Conservation (phyloP, 2,888 invertebrate genomes). For the Polydrusus pterygomalis region DNA sequence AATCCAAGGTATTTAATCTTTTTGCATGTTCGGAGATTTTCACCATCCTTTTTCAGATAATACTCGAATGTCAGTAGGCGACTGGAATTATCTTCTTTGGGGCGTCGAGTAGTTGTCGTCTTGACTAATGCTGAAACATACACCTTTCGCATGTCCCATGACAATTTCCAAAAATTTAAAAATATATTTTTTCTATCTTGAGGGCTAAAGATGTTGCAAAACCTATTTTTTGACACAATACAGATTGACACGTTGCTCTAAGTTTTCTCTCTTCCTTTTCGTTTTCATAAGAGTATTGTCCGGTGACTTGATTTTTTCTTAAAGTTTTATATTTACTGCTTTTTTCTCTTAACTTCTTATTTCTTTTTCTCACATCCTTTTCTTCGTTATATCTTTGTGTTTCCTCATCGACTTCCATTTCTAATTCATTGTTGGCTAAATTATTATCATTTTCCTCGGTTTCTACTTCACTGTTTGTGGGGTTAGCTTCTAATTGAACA, state of each 20-base stretch:
- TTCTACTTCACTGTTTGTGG: too few relatives aligned
- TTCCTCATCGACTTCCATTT: background rate
- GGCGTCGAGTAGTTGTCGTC: slow-evolving; percentile 27
- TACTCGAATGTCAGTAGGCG: slow-evolving; percentile 34
- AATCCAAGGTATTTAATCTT: background rate
- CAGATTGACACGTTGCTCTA: slow-evolving; percentile 35
- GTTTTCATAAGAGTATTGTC: slow-evolving; percentile 31
- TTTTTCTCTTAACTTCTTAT: background rate
- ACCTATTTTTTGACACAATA: slow-evolving; percentile 33
- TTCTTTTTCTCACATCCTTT: background rate
- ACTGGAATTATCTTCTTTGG: slow-evolving; percentile 34
- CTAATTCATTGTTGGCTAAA: too few relatives aligned
- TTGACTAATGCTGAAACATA: slow-evolving; percentile 19
- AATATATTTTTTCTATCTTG: slow-evolving; percentile 25
- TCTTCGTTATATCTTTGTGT: background rate
- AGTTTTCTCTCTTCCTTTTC: slow-evolving; percentile 39
- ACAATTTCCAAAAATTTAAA: slow-evolving; percentile 32
- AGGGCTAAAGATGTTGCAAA: slow-evolving; percentile 24
- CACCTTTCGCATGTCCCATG: slow-evolving; percentile 18
- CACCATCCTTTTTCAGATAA: slow-evolving; percentile 24
- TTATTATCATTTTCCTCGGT: too few relatives aligned
- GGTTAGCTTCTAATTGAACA: too few relatives aligned
- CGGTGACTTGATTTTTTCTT: slow-evolving; percentile 27
- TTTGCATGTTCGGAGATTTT: slow-evolving; percentile 21
- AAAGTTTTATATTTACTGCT: slow-evolving; percentile 22